phyloP scores from a whole-genome alignment of 2,113 vertebrate species.

The Trematocara nigrifrons region DNA sequence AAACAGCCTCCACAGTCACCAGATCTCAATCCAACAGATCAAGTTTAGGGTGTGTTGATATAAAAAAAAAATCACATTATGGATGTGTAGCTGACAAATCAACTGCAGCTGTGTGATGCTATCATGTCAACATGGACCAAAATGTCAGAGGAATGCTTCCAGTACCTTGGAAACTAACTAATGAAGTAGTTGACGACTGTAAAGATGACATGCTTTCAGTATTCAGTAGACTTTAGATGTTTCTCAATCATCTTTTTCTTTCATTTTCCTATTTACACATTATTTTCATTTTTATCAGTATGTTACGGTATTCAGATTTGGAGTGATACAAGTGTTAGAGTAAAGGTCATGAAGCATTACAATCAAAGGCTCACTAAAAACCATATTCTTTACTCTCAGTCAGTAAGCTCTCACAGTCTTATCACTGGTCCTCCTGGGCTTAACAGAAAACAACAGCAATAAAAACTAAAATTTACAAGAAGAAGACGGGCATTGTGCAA shows the following conservation, averaged over 20 bases:
- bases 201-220: not conserved
- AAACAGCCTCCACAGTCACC: not conserved
- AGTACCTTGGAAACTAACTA: not conserved
- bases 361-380: not conserved
- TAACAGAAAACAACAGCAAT: not conserved
- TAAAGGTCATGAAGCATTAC: not conserved
- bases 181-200: not conserved
- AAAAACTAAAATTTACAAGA: not conserved
- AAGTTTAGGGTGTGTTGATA: not conserved
- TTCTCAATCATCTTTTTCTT: not conserved
- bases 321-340: not conserved
- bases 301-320: not conserved
- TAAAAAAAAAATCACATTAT: not conserved
- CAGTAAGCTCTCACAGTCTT: not conserved
- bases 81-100: not conserved
- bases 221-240: not conserved
- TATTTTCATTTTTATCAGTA: not conserved
- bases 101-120: not conserved
- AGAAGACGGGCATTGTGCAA: not conserved
- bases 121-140: not conserved
- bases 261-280: not conserved
- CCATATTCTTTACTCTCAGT: not conserved
- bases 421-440: not conserved
- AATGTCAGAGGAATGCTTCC: not conserved
- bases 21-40: not conserved